Evolutionary conservation across 1,140 invertebrate genomes (phyloP).

Genomic region (Samia ricini): DNA sequence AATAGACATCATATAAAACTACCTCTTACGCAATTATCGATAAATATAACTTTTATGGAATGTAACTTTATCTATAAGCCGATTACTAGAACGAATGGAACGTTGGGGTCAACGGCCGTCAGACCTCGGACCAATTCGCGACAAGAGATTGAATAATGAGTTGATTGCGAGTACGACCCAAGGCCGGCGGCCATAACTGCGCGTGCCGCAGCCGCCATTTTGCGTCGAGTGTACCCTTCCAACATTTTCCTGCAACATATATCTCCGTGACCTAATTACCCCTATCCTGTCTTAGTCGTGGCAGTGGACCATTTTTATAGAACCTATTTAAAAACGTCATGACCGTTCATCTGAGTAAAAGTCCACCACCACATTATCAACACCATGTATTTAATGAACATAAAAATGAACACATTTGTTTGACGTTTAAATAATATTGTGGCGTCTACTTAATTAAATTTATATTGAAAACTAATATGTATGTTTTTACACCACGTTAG

Average conservation of each 20-base stretch:
- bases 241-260: conserved; percentile 27
- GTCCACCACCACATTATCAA: too few relatives aligned
- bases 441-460: too few relatives aligned
- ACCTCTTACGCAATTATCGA: conserved; percentile 22
- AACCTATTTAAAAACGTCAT: too few relatives aligned
- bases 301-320: not conserved
- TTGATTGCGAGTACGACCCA: conserved; percentile 69
- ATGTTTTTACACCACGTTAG: too few relatives aligned
- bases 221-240: conserved; percentile 49
- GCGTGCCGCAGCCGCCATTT: conserved; percentile 59
- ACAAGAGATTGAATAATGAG: conserved; percentile 78
- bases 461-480: too few relatives aligned
- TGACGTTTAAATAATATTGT: too few relatives aligned
- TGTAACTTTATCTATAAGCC: conserved; percentile 41
- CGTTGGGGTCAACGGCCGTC: conserved; percentile 59
- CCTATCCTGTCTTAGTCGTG: not conserved
- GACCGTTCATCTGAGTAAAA: too few relatives aligned
- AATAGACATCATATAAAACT: conserved; percentile 30
- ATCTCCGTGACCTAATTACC: conserved; percentile 29
- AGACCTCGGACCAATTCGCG: conserved; percentile 76
- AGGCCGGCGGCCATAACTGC: conserved; percentile 68
- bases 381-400: too few relatives aligned
- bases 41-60: conserved; percentile 4
- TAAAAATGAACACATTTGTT: too few relatives aligned
- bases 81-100: conserved; percentile 46